These are phyloP conservation scores for Catharus bicknelli DNA, from an alignment of 2,113 vertebrate species.

Conservation along the genomic window DNA sequence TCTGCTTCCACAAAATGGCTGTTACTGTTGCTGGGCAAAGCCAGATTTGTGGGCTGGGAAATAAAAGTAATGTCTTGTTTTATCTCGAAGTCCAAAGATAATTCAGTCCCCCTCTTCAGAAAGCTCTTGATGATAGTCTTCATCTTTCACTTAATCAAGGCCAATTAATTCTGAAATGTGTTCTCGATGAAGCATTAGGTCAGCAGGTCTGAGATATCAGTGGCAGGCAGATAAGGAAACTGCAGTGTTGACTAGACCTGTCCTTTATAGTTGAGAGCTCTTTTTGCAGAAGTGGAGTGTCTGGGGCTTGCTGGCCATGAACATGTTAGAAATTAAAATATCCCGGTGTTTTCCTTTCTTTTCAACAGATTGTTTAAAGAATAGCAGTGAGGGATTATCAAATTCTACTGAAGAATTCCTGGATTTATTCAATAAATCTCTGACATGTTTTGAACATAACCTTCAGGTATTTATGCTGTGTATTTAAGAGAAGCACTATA, in stretches of 20 bases:
- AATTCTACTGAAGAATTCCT: constrained; percentile 84
- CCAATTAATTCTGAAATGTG: constrained; percentile 55
- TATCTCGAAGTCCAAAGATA: constrained; percentile 35
- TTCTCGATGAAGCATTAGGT: constrained; percentile 45
- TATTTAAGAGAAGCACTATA: constrained; percentile 37
- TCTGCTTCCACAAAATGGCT: not conserved
- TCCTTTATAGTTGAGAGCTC: constrained; percentile 22
- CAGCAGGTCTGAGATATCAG: constrained; percentile 34
- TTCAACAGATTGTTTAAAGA: constrained; percentile 82
- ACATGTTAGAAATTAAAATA: constrained; percentile 30
- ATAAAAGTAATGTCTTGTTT: constrained; percentile 48
- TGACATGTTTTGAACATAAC: constrained; percentile 88
- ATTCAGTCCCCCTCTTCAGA: constrained; percentile 49
- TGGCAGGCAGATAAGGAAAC: constrained; percentile 26
- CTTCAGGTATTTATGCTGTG: constrained; percentile 78
- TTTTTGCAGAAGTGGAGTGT: constrained; percentile 9
- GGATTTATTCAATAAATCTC: constrained; percentile 80
- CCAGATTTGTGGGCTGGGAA: not conserved
- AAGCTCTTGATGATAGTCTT: constrained; percentile 59
- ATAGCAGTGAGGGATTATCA: constrained; percentile 70
- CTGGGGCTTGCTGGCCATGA: not conserved
- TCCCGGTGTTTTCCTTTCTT: constrained; percentile 40
- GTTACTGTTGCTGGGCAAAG: constrained; percentile 39
- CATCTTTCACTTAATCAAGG: constrained; percentile 64
- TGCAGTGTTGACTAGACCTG: constrained; percentile 11